These are phyloP conservation scores for Minunthozetes semirufus DNA, from an alignment of 2,888 invertebrate species.

Conservation along the genomic window DNA sequence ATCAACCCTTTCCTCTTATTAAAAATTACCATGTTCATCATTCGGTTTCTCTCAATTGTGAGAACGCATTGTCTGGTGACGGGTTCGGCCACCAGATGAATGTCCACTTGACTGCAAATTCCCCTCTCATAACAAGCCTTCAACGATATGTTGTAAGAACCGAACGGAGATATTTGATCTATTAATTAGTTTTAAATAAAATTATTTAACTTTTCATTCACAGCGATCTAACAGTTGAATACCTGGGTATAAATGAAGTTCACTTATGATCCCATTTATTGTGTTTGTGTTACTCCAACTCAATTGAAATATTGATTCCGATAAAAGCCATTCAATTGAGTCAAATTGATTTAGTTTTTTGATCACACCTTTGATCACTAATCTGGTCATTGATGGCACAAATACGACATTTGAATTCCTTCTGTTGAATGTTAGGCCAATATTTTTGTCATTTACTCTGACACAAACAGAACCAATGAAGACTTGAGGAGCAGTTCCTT, in stretches of 20 bases:
- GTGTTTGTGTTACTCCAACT: background rate
- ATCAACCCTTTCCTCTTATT: too few relatives aligned
- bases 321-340: conserved; percentile 4
- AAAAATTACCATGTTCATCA: background rate
- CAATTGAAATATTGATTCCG: background rate
- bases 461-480: background rate
- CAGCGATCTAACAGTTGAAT: too few relatives aligned
- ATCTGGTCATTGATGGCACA: background rate
- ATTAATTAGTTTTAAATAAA: too few relatives aligned
- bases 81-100: background rate
- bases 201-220: too few relatives aligned
- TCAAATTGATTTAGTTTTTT: background rate
- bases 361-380: background rate
- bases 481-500: background rate
- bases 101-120: background rate
- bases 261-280: background rate
- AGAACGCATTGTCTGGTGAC: background rate
- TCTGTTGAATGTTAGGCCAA: background rate
- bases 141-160: background rate
- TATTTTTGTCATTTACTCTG: background rate
- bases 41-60: background rate
- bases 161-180: background rate
- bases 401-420: background rate
- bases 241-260: background rate
- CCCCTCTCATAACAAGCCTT: background rate